These are phyloP conservation scores for Eledona agricola DNA, from an alignment of 2,888 invertebrate species.

Conservation along the genomic window DNA sequence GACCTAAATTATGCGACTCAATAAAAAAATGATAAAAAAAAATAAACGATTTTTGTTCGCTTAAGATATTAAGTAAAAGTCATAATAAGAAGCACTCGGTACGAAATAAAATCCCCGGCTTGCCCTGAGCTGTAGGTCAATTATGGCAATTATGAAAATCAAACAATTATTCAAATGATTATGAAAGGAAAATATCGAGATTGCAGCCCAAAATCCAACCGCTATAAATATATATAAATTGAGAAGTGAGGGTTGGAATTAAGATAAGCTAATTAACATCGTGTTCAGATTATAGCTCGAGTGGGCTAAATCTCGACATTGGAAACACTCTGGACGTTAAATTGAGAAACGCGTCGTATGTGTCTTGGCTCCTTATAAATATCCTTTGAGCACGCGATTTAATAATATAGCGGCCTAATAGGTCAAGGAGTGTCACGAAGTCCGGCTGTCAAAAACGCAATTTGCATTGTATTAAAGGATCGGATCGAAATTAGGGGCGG, in stretches of 20 bases:
- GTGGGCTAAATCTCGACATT: slow-evolving; percentile 1
- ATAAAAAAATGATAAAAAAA: too few relatives aligned
- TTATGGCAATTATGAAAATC: too few relatives aligned
- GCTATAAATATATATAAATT: slow-evolving; percentile 16
- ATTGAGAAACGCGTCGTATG: slow-evolving; percentile 28
- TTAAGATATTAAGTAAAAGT: too few relatives aligned
- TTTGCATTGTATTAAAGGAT: slow-evolving; percentile 55
- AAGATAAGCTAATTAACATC: slow-evolving; percentile 33
- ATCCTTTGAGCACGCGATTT: slow-evolving; percentile 51
- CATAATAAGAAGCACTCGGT: too few relatives aligned
- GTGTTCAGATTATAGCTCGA: slow-evolving; percentile 21
- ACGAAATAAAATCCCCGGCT: too few relatives aligned
- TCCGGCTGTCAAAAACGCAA: slow-evolving; percentile 57
- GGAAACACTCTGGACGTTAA: slow-evolving; percentile 21
- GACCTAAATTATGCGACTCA: too few relatives aligned
- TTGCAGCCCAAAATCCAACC: too few relatives aligned
- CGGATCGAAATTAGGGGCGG: slow-evolving; percentile 1
- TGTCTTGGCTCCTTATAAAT: slow-evolving; percentile 46
- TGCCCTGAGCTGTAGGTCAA: too few relatives aligned
- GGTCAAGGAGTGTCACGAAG: slow-evolving; percentile 53
- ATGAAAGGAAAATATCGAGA: too few relatives aligned
- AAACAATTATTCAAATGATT: too few relatives aligned
- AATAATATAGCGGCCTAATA: slow-evolving; percentile 54
- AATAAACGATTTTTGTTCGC: too few relatives aligned
- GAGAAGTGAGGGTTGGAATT: slow-evolving; percentile 11